Evolutionary conservation across 2,888 invertebrate species (phyloP).

Genomic region (Spilosoma lubricipeda): DNA sequence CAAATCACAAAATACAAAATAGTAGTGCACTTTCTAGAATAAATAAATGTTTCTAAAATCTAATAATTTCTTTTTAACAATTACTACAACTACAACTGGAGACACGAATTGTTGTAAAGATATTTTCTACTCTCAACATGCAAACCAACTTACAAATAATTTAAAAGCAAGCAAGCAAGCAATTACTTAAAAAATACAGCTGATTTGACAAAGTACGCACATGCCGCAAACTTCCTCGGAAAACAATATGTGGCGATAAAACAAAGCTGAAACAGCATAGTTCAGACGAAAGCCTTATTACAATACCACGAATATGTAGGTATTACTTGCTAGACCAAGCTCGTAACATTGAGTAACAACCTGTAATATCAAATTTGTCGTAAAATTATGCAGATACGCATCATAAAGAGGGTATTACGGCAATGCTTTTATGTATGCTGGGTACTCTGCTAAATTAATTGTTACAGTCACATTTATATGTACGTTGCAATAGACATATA

Average conservation of each 20-base stretch:
- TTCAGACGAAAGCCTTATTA: not conserved
- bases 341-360: not conserved
- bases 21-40: no score
- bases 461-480: conserved; percentile 32
- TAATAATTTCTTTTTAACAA: no score
- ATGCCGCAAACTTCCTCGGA: not conserved
- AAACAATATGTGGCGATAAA: conserved; percentile 5
- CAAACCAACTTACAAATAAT: not conserved
- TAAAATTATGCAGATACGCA: conserved; percentile 26
- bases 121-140: not conserved
- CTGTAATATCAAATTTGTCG: not conserved
- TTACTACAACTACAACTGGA: not conserved
- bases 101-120: not conserved
- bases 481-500: conserved; percentile 17
- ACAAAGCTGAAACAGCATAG: conserved; percentile 2
- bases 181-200: not conserved
- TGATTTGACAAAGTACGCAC: not conserved
- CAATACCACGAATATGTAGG: conserved; percentile 3
- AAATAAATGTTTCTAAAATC: no score
- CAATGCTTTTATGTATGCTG: conserved; percentile 32
- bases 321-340: not conserved
- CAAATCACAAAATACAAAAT: no score
- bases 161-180: not conserved
- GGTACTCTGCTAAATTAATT: conserved; percentile 36
- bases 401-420: conserved; percentile 19